phyloP scores from a whole-genome alignment of 2,113 vertebrate species.

The Loxodonta africana region DNA sequence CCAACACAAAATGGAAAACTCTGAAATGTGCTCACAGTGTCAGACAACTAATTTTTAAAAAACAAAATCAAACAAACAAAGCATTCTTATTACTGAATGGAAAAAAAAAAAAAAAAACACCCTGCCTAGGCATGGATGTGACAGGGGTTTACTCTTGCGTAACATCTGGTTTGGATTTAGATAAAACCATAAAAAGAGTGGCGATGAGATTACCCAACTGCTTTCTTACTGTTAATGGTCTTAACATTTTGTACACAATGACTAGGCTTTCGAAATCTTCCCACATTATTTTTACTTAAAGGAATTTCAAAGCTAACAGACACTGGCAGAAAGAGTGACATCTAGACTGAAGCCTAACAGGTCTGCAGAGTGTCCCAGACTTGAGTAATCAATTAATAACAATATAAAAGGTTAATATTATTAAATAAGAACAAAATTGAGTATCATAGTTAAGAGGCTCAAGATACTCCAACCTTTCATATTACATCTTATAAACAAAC shows the following conservation, averaged over 20 bases:
- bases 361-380: not conserved
- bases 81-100: not conserved
- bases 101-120: not conserved
- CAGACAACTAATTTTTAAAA: conserved; percentile 5
- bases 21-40: not conserved
- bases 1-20: conserved; percentile 14
- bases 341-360: not conserved
- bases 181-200: conserved; percentile 34
- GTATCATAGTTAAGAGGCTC: not conserved
- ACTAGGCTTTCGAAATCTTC: conserved; percentile 9
- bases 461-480: not conserved
- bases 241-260: conserved; percentile 22
- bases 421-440: not conserved
- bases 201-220: conserved; percentile 10
- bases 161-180: conserved; percentile 66
- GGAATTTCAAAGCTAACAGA: conserved; percentile 52
- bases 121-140: not conserved
- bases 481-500: conserved; percentile 7
- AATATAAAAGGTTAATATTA: not conserved
- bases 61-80: conserved; percentile 30
- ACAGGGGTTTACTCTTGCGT: not conserved
- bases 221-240: conserved; percentile 30
- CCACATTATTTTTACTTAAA: conserved; percentile 23
- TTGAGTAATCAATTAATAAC: not conserved
- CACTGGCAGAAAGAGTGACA: not conserved